These are phyloP conservation scores for Acanthaster planci DNA, from an alignment of 35 echinoderm and acorn worm species.

Conservation along the genomic window DNA sequence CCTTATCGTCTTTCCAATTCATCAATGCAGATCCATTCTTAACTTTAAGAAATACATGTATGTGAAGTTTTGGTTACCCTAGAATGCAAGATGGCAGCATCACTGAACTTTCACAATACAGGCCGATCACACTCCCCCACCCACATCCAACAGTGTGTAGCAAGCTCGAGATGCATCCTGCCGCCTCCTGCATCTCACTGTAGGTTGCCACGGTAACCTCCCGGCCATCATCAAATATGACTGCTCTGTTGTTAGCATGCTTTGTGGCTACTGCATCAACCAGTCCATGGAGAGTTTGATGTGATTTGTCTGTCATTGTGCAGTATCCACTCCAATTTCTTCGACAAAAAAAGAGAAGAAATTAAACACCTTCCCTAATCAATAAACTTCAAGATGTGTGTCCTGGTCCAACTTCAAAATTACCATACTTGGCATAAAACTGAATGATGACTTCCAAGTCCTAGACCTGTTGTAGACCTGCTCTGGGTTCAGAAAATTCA, in stretches of 20 bases:
- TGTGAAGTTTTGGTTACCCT: conserved; percentile 34
- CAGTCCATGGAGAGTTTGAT: conserved; percentile 36
- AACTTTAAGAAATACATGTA: too few relatives aligned
- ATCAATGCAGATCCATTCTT: too few relatives aligned
- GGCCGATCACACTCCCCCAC: conserved; percentile 34
- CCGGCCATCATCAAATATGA: conserved; percentile 61
- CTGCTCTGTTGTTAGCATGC: conserved; percentile 33
- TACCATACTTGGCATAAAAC: too few relatives aligned
- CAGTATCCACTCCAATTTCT: too few relatives aligned
- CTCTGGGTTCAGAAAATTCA: too few relatives aligned
- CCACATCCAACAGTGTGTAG: background rate
- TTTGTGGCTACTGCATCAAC: conserved; percentile 3
- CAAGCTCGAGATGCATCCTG: conserved; percentile 19
- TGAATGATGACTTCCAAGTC: too few relatives aligned
- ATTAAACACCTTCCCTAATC: too few relatives aligned
- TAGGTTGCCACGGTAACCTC: conserved; percentile 24
- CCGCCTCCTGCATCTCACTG: background rate
- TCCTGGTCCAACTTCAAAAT: too few relatives aligned
- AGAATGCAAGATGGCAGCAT: conserved; percentile 37
- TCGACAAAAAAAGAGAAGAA: too few relatives aligned
- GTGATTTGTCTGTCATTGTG: background rate
- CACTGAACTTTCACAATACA: conserved; percentile 19
- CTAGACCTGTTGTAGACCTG: too few relatives aligned
- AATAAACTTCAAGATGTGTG: too few relatives aligned
- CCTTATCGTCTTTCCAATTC: too few relatives aligned